phyloP scores from a whole-genome alignment of 2,888 invertebrate species.

The Apantesis nais region DNA sequence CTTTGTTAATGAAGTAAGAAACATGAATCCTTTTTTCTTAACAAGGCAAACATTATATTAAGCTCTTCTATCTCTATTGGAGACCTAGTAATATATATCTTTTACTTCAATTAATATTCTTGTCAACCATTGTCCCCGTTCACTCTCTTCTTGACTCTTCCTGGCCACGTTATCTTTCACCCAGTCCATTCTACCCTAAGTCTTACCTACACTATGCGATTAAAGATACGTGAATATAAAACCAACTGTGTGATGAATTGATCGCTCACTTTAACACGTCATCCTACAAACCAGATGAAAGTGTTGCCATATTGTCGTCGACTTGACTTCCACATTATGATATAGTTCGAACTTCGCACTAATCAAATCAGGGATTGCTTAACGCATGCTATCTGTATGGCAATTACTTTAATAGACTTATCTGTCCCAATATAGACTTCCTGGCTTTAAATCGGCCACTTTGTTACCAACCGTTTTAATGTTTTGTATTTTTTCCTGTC shows the following conservation, averaged over 20 bases:
- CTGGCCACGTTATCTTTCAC: neutral
- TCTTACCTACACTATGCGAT: neutral
- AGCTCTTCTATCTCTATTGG: no score
- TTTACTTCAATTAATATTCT: neutral
- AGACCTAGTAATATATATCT: no score
- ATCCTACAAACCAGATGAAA: neutral
- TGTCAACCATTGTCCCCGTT: neutral
- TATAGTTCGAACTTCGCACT: slow-evolving; percentile 20
- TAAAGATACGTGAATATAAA: neutral
- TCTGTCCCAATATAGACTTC: slow-evolving; percentile 45
- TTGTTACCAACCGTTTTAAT: slow-evolving; percentile 19
- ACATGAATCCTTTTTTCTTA: no score
- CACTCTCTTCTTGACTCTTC: neutral
- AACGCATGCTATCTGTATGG: slow-evolving; percentile 37
- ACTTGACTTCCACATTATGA: slow-evolving; percentile 1
- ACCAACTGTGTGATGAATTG: neutral
- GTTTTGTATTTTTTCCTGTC: slow-evolving; percentile 18
- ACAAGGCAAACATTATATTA: no score
- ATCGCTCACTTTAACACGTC: neutral
- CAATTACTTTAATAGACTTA: slow-evolving; percentile 47
- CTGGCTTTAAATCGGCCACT: slow-evolving; percentile 36
- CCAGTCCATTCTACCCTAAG: neutral
- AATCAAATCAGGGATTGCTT: slow-evolving; percentile 45
- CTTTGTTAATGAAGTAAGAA: no score
- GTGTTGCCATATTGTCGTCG: neutral